These are phyloP conservation scores for Hestina assimilis DNA, from an alignment of 1,140 invertebrate species.

Conservation along the genomic window DNA sequence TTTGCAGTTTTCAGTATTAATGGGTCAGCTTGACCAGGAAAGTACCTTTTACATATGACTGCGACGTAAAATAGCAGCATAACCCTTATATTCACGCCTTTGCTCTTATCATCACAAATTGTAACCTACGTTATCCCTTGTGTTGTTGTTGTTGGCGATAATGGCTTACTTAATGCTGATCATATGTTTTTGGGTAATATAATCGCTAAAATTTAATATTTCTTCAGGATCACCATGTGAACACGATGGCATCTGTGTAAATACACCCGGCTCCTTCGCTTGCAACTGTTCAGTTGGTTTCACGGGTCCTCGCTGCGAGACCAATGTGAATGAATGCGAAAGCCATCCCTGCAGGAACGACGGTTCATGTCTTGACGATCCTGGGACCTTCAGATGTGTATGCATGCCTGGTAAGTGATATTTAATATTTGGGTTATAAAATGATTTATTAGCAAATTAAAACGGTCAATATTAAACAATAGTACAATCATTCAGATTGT, in stretches of 20 bases:
- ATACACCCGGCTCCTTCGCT: constrained; percentile 94
- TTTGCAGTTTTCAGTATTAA: too few species aligned
- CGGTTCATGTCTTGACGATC: constrained; percentile 95
- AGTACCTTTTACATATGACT: too few species aligned
- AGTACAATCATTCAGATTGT: too few species aligned
- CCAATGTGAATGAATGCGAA: constrained; percentile 96
- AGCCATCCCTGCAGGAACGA: constrained; percentile 96
- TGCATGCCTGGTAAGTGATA: constrained; percentile 95
- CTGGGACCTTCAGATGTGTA: constrained; percentile 95
- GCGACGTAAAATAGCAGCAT: too few species aligned
- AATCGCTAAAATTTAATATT: not conserved
- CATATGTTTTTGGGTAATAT: too few species aligned
- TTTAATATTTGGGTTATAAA: not conserved
- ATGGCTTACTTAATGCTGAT: too few species aligned
- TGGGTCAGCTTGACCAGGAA: too few species aligned
- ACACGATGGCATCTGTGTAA: constrained; percentile 95
- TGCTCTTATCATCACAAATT: too few species aligned
- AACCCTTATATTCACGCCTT: too few species aligned
- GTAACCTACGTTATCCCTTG: too few species aligned
- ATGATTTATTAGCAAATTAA: not conserved
- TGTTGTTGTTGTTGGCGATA: too few species aligned
- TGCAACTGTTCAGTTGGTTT: constrained; percentile 96
- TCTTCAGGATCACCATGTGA: constrained; percentile 90
- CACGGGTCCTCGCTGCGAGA: constrained; percentile 93
- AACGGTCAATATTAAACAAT: too few species aligned